Conservation (phyloP, 2,113 vertebrate genomes). For the Rhabdomys dilectus region DNA sequence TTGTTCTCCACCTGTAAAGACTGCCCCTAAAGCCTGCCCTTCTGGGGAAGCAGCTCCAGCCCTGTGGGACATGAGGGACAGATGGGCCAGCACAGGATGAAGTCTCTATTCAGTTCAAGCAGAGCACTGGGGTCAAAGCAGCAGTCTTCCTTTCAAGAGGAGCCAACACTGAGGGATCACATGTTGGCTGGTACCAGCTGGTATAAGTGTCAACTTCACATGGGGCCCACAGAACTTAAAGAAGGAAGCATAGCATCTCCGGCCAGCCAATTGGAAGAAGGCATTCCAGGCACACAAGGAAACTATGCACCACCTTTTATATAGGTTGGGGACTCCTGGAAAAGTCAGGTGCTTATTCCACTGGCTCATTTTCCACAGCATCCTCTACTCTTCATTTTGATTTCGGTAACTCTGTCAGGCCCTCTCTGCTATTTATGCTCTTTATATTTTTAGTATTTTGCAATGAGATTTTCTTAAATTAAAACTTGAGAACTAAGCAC, state of each 20-base stretch:
- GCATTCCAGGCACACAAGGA: fast-evolving
- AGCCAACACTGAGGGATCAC: background rate
- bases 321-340: background rate
- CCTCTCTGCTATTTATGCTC: slow-evolving; percentile 55
- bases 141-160: background rate
- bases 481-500: slow-evolving; percentile 60
- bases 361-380: background rate
- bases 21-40: background rate
- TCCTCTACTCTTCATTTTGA: background rate
- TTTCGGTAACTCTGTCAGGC: slow-evolving; percentile 31
- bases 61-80: background rate
- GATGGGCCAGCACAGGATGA: background rate
- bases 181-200: background rate
- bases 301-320: background rate
- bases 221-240: background rate
- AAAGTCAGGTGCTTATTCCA: background rate
- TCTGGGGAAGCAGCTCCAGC: background rate
- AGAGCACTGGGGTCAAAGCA: background rate
- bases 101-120: background rate
- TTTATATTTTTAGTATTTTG: slow-evolving; percentile 70
- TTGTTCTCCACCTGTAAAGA: background rate
- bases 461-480: slow-evolving; percentile 74
- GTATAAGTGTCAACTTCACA: background rate
- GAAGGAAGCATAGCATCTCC: background rate
- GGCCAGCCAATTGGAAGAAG: background rate